These are phyloP conservation scores for Melipona bicolor DNA, from an alignment of 2,888 invertebrate genomes.

Conservation along the genomic window DNA sequence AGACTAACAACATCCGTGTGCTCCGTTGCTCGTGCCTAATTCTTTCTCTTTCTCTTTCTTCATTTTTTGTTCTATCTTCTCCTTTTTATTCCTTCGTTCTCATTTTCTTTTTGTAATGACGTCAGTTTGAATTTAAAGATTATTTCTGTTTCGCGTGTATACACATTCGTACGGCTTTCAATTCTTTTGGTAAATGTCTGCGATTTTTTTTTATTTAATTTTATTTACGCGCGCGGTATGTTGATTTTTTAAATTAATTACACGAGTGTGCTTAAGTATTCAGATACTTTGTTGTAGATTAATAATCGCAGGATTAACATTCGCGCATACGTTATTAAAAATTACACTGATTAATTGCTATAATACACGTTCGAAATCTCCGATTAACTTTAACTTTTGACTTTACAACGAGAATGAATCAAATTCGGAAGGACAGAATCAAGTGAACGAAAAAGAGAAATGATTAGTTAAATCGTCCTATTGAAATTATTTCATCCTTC, in stretches of 20 bases:
- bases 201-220: too few relatives aligned
- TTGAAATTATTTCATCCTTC: neutral
- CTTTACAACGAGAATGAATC: neutral
- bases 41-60: neutral
- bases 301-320: neutral
- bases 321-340: neutral
- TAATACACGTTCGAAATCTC: neutral
- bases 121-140: neutral
- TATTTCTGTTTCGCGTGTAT: neutral
- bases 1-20: constrained; percentile 60
- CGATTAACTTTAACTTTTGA: neutral
- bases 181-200: too few relatives aligned
- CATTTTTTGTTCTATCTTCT: neutral
- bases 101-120: neutral
- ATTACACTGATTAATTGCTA: neutral
- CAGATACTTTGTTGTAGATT: too few relatives aligned
- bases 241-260: neutral
- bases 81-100: neutral
- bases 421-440: neutral
- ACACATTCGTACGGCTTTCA: neutral
- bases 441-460: neutral
- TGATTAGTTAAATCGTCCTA: neutral
- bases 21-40: constrained; percentile 31
- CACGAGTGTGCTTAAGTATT: too few relatives aligned
- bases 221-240: too few relatives aligned